phyloP scores from a whole-genome alignment of 1,140 invertebrate species.

The Caenorhabditis tropicalis region DNA sequence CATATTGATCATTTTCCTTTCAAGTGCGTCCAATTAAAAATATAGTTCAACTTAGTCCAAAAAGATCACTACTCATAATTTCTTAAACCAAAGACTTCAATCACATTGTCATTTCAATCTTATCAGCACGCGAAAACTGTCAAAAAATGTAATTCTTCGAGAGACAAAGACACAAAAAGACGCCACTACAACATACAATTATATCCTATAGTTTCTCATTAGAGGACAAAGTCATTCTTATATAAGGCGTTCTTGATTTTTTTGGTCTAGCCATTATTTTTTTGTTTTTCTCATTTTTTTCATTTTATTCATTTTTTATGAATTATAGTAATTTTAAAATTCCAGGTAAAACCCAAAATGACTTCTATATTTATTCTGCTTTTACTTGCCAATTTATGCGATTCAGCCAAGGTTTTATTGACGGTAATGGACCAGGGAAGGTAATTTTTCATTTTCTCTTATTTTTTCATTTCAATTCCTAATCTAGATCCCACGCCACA shows the following conservation, averaged over 20 bases:
- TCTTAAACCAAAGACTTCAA: no score
- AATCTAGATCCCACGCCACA: neutral
- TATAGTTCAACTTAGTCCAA: no score
- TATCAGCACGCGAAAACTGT: neutral
- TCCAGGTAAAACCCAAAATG: neutral
- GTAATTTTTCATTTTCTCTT: neutral
- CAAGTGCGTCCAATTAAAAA: no score
- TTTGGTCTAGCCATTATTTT: neutral
- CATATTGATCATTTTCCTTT: no score
- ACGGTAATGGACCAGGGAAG: conserved; percentile 27
- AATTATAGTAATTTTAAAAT: neutral
- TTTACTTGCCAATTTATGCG: neutral
- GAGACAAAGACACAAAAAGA: neutral
- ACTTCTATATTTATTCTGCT: neutral
- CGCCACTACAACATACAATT: conserved; percentile 27
- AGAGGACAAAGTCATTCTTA: neutral
- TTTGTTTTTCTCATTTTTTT: neutral
- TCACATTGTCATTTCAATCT: neutral
- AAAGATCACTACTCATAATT: no score
- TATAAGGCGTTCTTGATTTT: neutral
- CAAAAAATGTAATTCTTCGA: neutral
- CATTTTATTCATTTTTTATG: neutral
- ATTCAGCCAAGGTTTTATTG: neutral
- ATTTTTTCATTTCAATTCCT: neutral
- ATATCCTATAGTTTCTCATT: conserved; percentile 20